Evolutionary conservation across 1,140 invertebrate genomes (phyloP), one percentile per base, ranked within the genome.

Genomic region (Hycleus phaleratus): DNA sequence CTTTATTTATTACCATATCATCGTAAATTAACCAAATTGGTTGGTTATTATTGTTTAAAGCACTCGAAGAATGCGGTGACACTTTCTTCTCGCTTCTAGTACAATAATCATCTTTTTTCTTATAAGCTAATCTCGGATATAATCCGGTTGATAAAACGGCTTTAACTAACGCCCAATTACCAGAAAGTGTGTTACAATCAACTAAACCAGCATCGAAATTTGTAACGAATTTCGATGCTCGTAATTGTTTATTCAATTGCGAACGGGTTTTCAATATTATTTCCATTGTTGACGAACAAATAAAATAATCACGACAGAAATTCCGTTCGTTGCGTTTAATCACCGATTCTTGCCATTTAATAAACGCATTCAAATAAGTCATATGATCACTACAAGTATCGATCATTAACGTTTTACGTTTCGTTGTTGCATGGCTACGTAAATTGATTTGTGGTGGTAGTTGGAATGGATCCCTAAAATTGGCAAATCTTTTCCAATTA

Each of bases 121-220:
- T 74, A 42, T 85, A 77, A 43, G 91, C 88, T 25, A 97, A 74
- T 67, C 93, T 91, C 0, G 94, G 93, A 77, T 95, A 97, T 26
- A 90, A 76, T 3, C 93, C 93, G 26, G 86, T 87, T 47, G 85
- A 84, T 3, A 98, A 70, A 3, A 91, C 90, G 2, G 91, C 93
- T 74, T 97, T 97, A 0, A 97, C 87, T 9, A 95, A 81, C 10
- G 89, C 83, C 93, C 93, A 97, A 73, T 90, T 91, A 65, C 90
- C 85, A 1, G 93, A 91, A 75, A 95, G 91, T 0, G 78, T 73
- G 76, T 97, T 97, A 3, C 90, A 76, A 61, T 86, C 85, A 62
- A 84, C 76, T 26, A 93, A 86, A 11, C 50, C 50, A 25, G 91
- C 0, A 78, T 73, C 76, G 94, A 96, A 2, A 90, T 75, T 60